Percentiles rank a stretch among this genome's conserved stretches.
Conservation (phyloP, 2,888 invertebrate species). For the Scaptodrosophila latifasciaeformis region DNA sequence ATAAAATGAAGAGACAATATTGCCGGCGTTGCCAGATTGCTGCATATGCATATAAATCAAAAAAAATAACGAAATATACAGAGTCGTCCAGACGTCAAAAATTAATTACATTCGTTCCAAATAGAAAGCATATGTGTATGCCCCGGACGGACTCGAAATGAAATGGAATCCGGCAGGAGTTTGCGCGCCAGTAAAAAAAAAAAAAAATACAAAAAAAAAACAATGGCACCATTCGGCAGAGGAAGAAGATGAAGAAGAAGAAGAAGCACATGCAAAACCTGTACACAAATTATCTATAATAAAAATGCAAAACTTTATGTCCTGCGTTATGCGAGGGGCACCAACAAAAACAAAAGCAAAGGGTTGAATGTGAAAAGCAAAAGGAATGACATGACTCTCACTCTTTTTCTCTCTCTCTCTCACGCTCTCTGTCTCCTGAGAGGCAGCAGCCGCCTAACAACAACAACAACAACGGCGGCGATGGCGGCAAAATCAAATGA, state of each 20-base stretch:
- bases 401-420: too few species aligned
- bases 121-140: slow-evolving; percentile 39
- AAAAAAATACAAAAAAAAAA: slow-evolving; percentile 20
- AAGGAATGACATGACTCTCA: too few species aligned
- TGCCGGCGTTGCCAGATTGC: slow-evolving; percentile 51
- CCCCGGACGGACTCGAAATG: slow-evolving; percentile 38
- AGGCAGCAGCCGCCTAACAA: slow-evolving; percentile 6
- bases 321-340: slow-evolving; percentile 16
- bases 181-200: slow-evolving; percentile 55
- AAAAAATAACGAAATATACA: slow-evolving; percentile 27
- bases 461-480: slow-evolving; percentile 29
- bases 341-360: slow-evolving; percentile 32
- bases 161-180: slow-evolving; percentile 38
- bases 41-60: slow-evolving; percentile 30
- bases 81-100: slow-evolving; percentile 41
- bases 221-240: too few species aligned
- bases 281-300: slow-evolving; percentile 69
- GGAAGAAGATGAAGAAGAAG: too few species aligned
- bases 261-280: too few species aligned
- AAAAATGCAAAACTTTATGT: slow-evolving; percentile 64
- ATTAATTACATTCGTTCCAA: slow-evolving; percentile 46
- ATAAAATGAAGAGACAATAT: neutral
- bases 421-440: too few species aligned
- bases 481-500: slow-evolving; percentile 64
- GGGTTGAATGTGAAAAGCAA: slow-evolving; percentile 30